Percentiles rank a stretch among this genome's conserved stretches.
phyloP scores from a whole-genome alignment of 2,797 vertebrate species.

The Taeniopygia guttata region DNA sequence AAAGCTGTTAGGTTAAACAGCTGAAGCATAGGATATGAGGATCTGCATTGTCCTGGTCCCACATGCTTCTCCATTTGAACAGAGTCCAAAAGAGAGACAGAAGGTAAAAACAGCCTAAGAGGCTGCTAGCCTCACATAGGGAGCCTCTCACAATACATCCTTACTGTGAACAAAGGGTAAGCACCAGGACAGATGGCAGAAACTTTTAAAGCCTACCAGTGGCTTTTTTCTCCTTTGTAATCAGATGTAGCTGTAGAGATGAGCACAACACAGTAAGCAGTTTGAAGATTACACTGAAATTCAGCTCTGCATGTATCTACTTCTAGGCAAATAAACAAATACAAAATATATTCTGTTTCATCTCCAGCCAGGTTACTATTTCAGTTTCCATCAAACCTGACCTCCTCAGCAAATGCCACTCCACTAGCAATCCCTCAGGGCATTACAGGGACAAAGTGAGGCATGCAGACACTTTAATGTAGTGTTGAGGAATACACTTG shows the following conservation, averaged over 20 bases:
- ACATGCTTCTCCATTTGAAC: not conserved
- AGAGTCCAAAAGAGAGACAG: not conserved
- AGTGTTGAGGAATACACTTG: not conserved
- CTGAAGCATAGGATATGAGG: not conserved
- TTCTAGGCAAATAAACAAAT: not conserved
- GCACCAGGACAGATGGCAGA: conserved; percentile 24
- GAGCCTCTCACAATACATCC: not conserved
- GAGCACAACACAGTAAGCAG: not conserved
- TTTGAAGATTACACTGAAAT: conserved; percentile 10
- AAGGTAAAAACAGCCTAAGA: not conserved
- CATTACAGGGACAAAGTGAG: not conserved
- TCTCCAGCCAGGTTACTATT: not conserved
- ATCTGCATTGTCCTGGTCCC: not conserved
- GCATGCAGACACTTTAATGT: not conserved
- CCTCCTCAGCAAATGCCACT: not conserved
- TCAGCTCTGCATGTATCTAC: not conserved
- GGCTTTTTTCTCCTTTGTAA: not conserved
- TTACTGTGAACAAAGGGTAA: not conserved
- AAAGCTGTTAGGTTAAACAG: not conserved
- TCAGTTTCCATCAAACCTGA: not conserved
- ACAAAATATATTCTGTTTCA: not conserved
- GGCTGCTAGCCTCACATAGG: not conserved
- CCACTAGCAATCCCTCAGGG: not conserved
- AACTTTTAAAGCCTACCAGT: conserved; percentile 23
- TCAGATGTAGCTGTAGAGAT: conserved; percentile 35